Conservation (phyloP, 2,113 vertebrate genomes). For the Periophthalmus modestus region DNA sequence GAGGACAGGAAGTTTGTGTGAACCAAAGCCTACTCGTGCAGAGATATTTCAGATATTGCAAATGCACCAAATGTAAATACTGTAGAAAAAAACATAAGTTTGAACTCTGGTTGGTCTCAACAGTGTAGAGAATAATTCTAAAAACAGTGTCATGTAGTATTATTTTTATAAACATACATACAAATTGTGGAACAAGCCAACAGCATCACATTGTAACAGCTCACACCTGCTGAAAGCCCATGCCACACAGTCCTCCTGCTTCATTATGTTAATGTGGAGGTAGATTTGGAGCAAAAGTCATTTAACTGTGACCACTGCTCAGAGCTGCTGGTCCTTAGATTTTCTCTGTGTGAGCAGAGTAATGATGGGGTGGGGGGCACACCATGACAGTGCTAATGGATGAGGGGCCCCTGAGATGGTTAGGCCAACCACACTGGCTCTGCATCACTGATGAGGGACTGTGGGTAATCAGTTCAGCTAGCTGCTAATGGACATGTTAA, state of each 20-base stretch:
- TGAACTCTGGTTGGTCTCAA: neutral
- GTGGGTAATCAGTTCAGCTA: slow-evolving; percentile 89
- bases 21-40: neutral
- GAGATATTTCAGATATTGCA: neutral
- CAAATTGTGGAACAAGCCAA: neutral
- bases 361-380: slow-evolving; percentile 76
- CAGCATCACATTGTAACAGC: neutral
- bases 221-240: neutral
- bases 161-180: neutral
- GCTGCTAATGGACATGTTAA: slow-evolving; percentile 62
- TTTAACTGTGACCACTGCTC: neutral
- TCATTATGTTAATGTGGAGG: neutral
- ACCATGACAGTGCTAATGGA: slow-evolving; percentile 90
- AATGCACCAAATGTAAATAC: neutral
- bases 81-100: neutral
- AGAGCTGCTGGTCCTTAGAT: slow-evolving; percentile 11
- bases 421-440: slow-evolving; percentile 86
- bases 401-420: slow-evolving; percentile 91
- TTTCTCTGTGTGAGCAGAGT: slow-evolving; percentile 79
- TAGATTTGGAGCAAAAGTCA: neutral
- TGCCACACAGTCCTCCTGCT: neutral
- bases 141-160: too few species aligned
- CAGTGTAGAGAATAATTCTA: neutral
- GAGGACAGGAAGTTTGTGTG: slow-evolving; percentile 48
- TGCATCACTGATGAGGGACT: slow-evolving; percentile 81